Base-by-base conservation (phyloP, 2,888 invertebrate species). In the Marronus borbonicus region DNA sequence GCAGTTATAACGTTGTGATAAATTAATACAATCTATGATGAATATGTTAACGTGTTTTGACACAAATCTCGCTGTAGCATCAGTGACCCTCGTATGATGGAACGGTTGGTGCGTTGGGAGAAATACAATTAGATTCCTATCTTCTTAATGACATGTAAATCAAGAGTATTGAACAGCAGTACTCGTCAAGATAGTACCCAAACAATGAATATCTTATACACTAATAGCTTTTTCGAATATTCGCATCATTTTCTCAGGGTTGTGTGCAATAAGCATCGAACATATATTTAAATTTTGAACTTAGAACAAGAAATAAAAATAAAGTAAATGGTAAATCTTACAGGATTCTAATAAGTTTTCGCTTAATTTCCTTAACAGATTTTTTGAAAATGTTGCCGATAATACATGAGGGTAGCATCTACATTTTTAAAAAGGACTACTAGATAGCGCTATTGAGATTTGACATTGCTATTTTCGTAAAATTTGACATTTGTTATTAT, bases 141-240 rank as follows among this genome's bases (percentile, higher is more conserved):
- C 77, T 70, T 64, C 52, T 77, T 77, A 77, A 77, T 77, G 77
- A 77, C 77, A 77, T 77, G 77, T 72, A 77, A 77, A 77, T 77
- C 74, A 72, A 77, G 77, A 64, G 64, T 77, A 77, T 77, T 64
- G 77, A 77, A 77, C 74, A 7, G 20, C 20, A 20, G 17, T 58
- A 58, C 20, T 20, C 24, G 55, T 5, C 20, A 58, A 58, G 20
- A 58, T 58, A 58, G 1, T 20, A 17, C n/a, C 55, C 8, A 58
- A 58, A 58, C 10, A 58, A 24, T 20, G 24, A 58, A 58, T 8
- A 58, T 20, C 17, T 20, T 58, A 58, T 20, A 44, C 8, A n/a
- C 5, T 20, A 10, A 20, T 8, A 58, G 55, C 55, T 20, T 58
- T 20, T 58, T 58, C 55, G 55, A 20, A 58, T 58, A 58, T 58